Base-by-base conservation (phyloP, 2,113 vertebrate genomes). In the Aegithalos caudatus region DNA sequence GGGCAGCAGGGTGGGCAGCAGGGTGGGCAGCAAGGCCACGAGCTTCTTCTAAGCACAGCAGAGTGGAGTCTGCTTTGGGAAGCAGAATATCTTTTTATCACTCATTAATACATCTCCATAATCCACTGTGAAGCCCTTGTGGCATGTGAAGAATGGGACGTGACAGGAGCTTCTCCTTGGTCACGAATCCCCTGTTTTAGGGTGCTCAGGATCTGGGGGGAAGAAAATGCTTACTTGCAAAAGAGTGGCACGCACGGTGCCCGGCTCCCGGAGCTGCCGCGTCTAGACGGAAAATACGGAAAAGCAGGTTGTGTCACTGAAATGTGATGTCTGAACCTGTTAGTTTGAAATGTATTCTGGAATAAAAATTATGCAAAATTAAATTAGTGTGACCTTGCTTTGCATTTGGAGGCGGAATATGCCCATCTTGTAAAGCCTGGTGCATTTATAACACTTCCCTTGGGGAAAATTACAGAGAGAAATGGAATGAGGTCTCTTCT, bases 371-470 rank as follows among this genome's bases (percentile, higher is more conserved):
- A 90, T 35, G 73, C 94, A 77, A 72, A 96, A 83, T 96, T 95
- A 94, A 96, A 97, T 97, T 93, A 95, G 82, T 81, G 93, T 95
- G 97, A 95, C 97, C 96, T 97, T 95, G 81, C 94, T 95, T 92
- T 96, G 94, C 93, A 74, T 90, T 79, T 87, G 80, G 96, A 93
- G 92, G 79, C 67, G 71, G 90, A 92, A 67, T 96, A 72, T 88
- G 79, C 92, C 92, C 84, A 38, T 88, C 93, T 93, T 89, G 33
- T 60, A 95, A 95, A 97, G 88, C 95, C 44, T 20, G n/a, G 31
- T 90, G 95, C 97, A 72, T 97, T 97, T 95, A 94, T 97, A 97
- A 94, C 91, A 83, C 92, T 94, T 96, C 96, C 57, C 92, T 71
- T 86, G 90, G 97, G 97, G 87, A 72, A 93, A 91, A 92, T 96